Base-by-base conservation (phyloP, 2,888 invertebrate species). In the Ametastegia equiseti region DNA sequence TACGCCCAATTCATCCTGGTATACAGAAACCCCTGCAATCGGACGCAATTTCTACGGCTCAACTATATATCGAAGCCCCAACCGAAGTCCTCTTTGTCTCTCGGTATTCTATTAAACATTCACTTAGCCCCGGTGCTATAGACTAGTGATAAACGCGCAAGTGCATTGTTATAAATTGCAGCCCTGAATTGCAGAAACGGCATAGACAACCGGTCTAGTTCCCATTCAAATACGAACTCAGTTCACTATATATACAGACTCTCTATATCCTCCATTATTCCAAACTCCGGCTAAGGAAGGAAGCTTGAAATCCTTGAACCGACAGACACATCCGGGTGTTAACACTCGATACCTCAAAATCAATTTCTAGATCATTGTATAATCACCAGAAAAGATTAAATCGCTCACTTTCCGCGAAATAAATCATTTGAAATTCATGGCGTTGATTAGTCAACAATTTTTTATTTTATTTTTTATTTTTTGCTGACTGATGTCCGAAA, bases 161-260 rank as follows among this genome's bases (percentile, higher is more conserved):
- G 11, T 36, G 33, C 50, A 75, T 75, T 75, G 75, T 75, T 75
- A 75, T 50, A 54, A 75, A 50, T 75, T 75, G 36, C 54, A 71
- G 71, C 30, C n/a, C 33, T 30, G 45, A n/a, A 75, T n/a, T n/a
- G n/a, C 47, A 73, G 75, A 36, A 50, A 50, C 33, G 50, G 54
- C 54, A n/a, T n/a, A 54, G 75, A 75, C 54, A 54, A 75, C 50
- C 54, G 50, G 23, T 75, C 54, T 54, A 19, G 54, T 75, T 54
- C 54, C 75, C 39, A 75, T 75, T 75, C 50, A 75, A 75, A 75
- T 75, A 36, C 54, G 33, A 54, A 75, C 75, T 75, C 54, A 6
- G 33, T 19, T 13, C 27, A n/a, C 7, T 42, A 42, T 71, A 42
- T 45, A 54, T 15, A 23, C 19, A 54, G 11, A 27, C 67, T 63